phyloP scores from a whole-genome alignment of 2,888 invertebrate species.

The Synergus gifuensis region DNA sequence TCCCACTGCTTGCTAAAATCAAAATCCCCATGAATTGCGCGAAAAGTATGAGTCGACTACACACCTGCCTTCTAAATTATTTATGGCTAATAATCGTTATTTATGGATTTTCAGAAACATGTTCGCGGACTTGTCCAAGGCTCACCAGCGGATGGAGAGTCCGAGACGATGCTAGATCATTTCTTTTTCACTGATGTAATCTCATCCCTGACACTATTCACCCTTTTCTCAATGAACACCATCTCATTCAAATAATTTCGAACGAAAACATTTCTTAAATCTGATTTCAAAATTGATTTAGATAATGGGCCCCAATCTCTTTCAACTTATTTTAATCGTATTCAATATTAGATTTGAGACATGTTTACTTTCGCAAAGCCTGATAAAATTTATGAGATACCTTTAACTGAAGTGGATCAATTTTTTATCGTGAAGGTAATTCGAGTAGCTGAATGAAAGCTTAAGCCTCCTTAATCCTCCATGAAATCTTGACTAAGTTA shows the following conservation, averaged over 20 bases:
- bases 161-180: constrained; percentile 34
- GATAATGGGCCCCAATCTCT: background rate
- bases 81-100: constrained; percentile 42
- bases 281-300: constrained; percentile 5
- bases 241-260: constrained; percentile 9
- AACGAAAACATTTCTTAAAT: background rate
- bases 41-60: constrained; percentile 35
- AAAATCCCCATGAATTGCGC: constrained; percentile 41
- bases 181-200: constrained; percentile 38
- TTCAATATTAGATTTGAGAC: background rate
- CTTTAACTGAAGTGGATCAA: background rate
- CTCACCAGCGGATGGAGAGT: background rate
- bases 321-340: background rate
- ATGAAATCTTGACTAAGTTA: constrained; percentile 70
- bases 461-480: constrained; percentile 68
- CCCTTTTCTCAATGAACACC: constrained; percentile 23
- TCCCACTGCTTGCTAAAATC: constrained; percentile 34
- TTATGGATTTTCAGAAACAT: constrained; percentile 41
- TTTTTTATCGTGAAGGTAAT: background rate
- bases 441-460: constrained; percentile 61
- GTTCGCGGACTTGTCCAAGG: constrained; percentile 38
- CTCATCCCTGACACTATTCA: constrained; percentile 11
- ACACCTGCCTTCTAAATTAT: constrained; percentile 33
- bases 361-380: no score
- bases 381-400: background rate